These are phyloP conservation scores for Nymphicus hollandicus DNA, from an alignment of 2,113 vertebrate species.

Conservation along the genomic window DNA sequence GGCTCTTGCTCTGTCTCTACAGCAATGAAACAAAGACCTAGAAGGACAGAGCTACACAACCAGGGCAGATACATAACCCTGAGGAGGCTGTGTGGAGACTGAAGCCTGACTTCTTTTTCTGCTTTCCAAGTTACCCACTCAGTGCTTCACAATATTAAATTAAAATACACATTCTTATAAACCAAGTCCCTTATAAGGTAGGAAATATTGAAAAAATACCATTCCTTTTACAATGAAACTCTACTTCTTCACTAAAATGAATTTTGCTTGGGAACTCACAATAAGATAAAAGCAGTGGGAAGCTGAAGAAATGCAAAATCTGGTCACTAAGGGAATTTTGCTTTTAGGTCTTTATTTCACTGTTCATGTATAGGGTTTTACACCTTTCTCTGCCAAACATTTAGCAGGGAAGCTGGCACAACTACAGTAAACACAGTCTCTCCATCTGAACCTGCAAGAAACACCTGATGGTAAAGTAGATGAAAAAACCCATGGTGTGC, in stretches of 20 bases:
- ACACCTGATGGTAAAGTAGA: neutral
- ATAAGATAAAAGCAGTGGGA: neutral
- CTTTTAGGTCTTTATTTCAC: neutral
- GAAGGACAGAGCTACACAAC: neutral
- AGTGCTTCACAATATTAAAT: neutral
- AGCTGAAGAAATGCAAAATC: neutral
- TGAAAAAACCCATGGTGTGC: neutral
- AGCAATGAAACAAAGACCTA: neutral
- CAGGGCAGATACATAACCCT: neutral
- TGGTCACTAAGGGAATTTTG: neutral
- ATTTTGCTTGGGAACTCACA: neutral
- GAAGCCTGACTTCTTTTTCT: neutral
- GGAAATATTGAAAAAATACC: neutral
- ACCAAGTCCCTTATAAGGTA: neutral
- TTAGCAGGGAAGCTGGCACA: slow-evolving; percentile 41
- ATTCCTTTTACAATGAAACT: neutral
- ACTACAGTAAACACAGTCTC: neutral
- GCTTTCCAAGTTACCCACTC: neutral
- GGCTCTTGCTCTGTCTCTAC: neutral
- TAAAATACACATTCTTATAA: neutral
- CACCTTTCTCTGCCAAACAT: slow-evolving; percentile 18
- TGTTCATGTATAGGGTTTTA: neutral
- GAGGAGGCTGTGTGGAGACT: neutral
- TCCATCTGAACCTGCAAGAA: slow-evolving; percentile 20
- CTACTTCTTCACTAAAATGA: neutral